Percentiles rank a stretch among this genome's conserved stretches.
Conservation (phyloP, 2,797 vertebrate genomes). For the Sebastes ruberrimus region DNA sequence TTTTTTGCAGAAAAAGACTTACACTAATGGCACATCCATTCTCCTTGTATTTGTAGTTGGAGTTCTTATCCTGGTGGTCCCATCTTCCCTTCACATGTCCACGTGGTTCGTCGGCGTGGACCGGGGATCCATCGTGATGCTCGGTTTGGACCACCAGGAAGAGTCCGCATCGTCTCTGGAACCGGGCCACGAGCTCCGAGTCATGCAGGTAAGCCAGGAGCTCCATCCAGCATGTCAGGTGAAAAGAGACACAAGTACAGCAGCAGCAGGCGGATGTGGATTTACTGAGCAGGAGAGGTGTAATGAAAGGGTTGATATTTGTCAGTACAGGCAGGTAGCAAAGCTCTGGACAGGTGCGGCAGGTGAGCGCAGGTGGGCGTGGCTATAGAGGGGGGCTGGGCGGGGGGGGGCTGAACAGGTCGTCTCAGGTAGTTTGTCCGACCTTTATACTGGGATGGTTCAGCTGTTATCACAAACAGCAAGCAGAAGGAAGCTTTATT, state of each 20-base stretch:
- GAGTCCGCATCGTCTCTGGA: conserved; percentile 92
- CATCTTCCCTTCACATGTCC: not conserved
- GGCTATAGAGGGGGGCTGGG: not conserved
- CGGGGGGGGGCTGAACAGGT: not conserved
- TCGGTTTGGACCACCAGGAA: conserved; percentile 30
- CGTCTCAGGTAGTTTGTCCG: not conserved
- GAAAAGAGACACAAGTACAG: not conserved
- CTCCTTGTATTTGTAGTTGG: conserved; percentile 35
- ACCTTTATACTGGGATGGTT: conserved; percentile 33
- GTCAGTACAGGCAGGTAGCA: not conserved
- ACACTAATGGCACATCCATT: conserved; percentile 42
- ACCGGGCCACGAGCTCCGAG: conserved; percentile 88
- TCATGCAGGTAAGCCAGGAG: conserved; percentile 79
- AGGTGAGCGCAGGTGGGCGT: conserved; percentile 49
- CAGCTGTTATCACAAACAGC: not conserved
- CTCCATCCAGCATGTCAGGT: conserved; percentile 44
- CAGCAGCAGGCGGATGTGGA: not conserved
- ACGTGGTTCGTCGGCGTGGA: not conserved
- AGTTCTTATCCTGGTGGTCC: conserved; percentile 55
- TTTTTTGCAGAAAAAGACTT: conserved; percentile 27
- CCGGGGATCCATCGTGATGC: not conserved
- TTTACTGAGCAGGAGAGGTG: not conserved
- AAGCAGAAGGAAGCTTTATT: too few relatives aligned
- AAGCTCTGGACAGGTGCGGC: conserved; percentile 51
- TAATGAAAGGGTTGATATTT: not conserved